Percentiles rank a stretch among this genome's conserved stretches.
Evolutionary conservation across 2,113 vertebrate species (phyloP).

Genomic region (Phyllopteryx taeniolatus): DNA sequence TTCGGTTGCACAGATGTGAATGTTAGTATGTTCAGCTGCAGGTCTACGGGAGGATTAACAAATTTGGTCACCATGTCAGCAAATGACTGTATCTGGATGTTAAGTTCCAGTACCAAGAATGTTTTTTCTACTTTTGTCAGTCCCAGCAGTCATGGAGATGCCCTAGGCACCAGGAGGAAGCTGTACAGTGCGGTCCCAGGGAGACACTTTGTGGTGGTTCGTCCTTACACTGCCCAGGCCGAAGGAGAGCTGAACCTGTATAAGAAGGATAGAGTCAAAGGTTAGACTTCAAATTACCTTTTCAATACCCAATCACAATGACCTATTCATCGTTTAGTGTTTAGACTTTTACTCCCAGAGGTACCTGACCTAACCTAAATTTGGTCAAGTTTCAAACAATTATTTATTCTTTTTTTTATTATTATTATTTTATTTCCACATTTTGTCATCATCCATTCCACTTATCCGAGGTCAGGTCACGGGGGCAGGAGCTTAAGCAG

Average conservation of each 20-base stretch:
- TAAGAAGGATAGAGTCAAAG: constrained; percentile 92
- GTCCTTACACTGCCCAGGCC: constrained; percentile 86
- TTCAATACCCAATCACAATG: not conserved
- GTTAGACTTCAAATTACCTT: constrained; percentile 67
- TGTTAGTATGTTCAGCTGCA: not conserved
- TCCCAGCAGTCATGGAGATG: constrained; percentile 76
- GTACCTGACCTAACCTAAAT: no score
- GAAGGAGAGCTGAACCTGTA: constrained; percentile 91
- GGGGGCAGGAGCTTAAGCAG: no score
- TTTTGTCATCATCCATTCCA: no score
- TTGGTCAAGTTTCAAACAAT: no score
- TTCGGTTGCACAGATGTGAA: no score
- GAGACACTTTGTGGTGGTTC: constrained; percentile 86
- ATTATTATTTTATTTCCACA: no score
- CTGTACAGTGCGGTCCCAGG: constrained; percentile 95
- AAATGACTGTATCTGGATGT: not conserved
- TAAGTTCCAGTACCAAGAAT: not conserved
- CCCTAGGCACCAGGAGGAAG: constrained; percentile 82
- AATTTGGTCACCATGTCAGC: not conserved
- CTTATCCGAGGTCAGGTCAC: no score
- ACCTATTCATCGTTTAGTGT: not conserved
- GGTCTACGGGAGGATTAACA: not conserved
- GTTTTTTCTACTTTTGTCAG: constrained; percentile 32
- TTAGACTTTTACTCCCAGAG: no score
- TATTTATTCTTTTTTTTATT: no score